Evolutionary conservation across 2,888 invertebrate genomes (phyloP).

Genomic region (Panzeria rudis): DNA sequence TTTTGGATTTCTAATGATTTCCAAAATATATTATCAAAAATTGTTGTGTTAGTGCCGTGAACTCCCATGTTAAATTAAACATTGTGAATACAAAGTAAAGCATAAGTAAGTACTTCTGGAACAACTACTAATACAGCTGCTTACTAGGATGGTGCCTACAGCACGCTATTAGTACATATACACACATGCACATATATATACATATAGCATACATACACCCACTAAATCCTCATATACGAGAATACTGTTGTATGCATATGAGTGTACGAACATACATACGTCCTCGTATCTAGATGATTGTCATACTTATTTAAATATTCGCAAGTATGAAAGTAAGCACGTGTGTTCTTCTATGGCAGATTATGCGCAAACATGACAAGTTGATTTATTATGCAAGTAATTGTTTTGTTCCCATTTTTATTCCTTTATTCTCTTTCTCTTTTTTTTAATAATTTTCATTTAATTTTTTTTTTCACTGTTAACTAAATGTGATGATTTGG

Average conservation of each 20-base stretch:
- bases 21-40: neutral
- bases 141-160: constrained; percentile 31
- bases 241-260: neutral
- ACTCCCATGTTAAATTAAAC: constrained; percentile 5
- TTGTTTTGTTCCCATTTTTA: constrained; percentile 79
- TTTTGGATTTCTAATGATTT: neutral
- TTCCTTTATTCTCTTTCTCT: constrained; percentile 18
- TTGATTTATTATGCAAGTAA: constrained; percentile 82
- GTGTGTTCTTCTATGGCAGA: constrained; percentile 69
- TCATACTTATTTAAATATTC: constrained; percentile 42
- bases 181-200: too few species aligned
- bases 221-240: neutral
- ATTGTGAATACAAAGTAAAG: constrained; percentile 15
- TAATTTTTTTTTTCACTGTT: constrained; percentile 25
- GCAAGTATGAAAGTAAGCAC: constrained; percentile 38
- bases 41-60: neutral
- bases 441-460: constrained; percentile 34
- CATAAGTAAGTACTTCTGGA: constrained; percentile 44
- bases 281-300: constrained; percentile 28
- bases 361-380: constrained; percentile 77
- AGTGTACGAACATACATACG: neutral
- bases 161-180: too few species aligned
- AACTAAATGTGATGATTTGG: constrained; percentile 64
- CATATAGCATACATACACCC: neutral
- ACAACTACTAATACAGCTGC: constrained; percentile 42